These are phyloP conservation scores for Glaucopsyche alexis DNA, from an alignment of 2,888 invertebrate genomes.

Conservation along the genomic window DNA sequence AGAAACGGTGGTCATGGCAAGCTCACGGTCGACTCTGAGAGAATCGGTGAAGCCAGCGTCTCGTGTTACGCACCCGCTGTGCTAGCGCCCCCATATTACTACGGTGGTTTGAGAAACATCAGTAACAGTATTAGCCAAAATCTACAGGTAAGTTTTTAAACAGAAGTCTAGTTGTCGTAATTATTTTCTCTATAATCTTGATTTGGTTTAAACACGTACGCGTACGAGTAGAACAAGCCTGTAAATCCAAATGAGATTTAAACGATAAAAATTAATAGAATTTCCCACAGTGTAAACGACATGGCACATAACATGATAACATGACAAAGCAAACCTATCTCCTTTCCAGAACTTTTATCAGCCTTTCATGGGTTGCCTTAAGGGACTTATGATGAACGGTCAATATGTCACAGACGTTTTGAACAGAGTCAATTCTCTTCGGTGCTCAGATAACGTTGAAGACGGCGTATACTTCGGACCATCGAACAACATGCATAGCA, in stretches of 20 bases:
- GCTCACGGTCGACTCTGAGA: slow-evolving; percentile 83
- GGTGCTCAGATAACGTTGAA: slow-evolving; percentile 87
- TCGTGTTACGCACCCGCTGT: slow-evolving; percentile 70
- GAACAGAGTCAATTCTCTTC: slow-evolving; percentile 82
- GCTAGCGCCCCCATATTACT: slow-evolving; percentile 85
- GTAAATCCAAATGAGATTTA: too few relatives aligned
- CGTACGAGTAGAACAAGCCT: too few relatives aligned
- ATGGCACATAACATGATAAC: background rate
- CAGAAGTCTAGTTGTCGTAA: background rate
- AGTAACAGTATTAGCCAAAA: slow-evolving; percentile 57
- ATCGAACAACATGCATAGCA: slow-evolving; percentile 76
- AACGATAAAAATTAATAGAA: too few relatives aligned
- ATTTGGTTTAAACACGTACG: too few relatives aligned
- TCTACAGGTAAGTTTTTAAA: slow-evolving; percentile 49
- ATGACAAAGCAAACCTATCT: slow-evolving; percentile 24
- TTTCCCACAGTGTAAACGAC: background rate
- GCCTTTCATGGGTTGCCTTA: slow-evolving; percentile 91
- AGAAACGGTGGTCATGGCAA: slow-evolving; percentile 82
- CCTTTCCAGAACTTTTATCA: slow-evolving; percentile 78
- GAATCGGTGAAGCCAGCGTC: slow-evolving; percentile 75
- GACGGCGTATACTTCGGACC: slow-evolving; percentile 94
- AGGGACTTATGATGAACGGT: slow-evolving; percentile 86
- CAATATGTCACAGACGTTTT: slow-evolving; percentile 82
- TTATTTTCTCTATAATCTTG: too few relatives aligned
- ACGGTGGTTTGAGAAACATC: slow-evolving; percentile 85